A percentile compares a stretch with the other conserved stretches of the same genome.
phyloP scores from a whole-genome alignment of 1,140 invertebrate species.

The Eufriesea mexicana region DNA sequence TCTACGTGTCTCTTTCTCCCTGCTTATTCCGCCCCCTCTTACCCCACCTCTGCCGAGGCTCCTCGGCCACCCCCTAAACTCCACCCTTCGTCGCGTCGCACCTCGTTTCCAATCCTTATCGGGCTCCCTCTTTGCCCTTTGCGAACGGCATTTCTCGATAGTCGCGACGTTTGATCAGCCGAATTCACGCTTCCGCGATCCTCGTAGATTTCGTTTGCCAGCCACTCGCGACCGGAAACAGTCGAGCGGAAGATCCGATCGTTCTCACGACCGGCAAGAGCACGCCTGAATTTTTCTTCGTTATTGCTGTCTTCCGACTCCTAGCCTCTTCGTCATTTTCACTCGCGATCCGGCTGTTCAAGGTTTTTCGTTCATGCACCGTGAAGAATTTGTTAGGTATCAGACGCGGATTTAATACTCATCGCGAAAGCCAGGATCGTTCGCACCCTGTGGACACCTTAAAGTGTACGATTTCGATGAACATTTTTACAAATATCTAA shows the following conservation, averaged over 20 bases:
- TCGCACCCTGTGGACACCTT: too few species aligned
- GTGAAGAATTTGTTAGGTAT: too few species aligned
- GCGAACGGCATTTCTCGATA: slow-evolving; percentile 52
- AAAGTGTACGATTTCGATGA: too few species aligned
- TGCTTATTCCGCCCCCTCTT: neutral
- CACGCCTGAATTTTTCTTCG: neutral
- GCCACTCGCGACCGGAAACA: slow-evolving; percentile 15
- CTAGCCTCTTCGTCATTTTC: too few species aligned
- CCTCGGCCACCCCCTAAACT: neutral
- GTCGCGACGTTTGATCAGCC: slow-evolving; percentile 69
- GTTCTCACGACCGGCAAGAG: neutral
- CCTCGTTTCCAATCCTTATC: neutral
- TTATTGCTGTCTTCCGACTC: neutral
- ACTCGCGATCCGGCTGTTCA: neutral
- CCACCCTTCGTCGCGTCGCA: slow-evolving; percentile 3
- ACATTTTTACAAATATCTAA: too few species aligned
- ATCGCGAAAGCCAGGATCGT: too few species aligned
- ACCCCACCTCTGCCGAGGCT: too few species aligned
- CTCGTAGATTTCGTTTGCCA: slow-evolving; percentile 52
- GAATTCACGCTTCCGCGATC: slow-evolving; percentile 62
- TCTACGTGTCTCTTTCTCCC: slow-evolving; percentile 18
- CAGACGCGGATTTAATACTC: neutral
- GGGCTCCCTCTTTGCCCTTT: neutral
- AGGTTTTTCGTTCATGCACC: too few species aligned
- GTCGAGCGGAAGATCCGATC: slow-evolving; percentile 47